Evolutionary conservation across 2,797 vertebrate species (phyloP).

Genomic region (Mus minutoides): DNA sequence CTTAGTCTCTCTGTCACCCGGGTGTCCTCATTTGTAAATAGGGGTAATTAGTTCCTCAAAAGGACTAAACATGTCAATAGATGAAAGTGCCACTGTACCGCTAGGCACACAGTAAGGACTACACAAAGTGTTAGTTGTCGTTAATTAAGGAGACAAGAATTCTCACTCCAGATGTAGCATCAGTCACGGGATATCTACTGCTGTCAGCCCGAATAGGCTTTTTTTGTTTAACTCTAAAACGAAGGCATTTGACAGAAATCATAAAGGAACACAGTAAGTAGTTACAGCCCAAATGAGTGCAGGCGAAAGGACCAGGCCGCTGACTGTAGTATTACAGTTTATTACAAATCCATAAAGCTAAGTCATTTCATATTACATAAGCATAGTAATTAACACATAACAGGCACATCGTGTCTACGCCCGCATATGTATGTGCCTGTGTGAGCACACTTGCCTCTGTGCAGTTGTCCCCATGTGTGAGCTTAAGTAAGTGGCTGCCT

Average conservation of each 20-base stretch:
- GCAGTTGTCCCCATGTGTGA: not conserved
- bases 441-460: not conserved
- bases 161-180: not conserved
- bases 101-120: not conserved
- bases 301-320: not conserved
- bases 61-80: not conserved
- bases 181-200: not conserved
- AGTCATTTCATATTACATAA: not conserved
- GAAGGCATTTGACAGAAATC: not conserved
- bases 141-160: not conserved
- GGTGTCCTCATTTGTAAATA: not conserved
- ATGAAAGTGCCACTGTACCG: not conserved
- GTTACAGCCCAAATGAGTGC: not conserved
- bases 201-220: not conserved
- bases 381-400: not conserved
- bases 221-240: constrained; percentile 8
- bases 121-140: not conserved
- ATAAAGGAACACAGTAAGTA: not conserved
- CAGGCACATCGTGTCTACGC: not conserved
- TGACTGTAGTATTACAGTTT: not conserved
- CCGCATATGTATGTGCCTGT: not conserved
- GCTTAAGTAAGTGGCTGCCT: not conserved
- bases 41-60: not conserved
- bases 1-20: not conserved
- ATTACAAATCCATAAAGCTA: not conserved